phyloP scores from a whole-genome alignment of 2,113 vertebrate genomes.

The Laticauda laticaudata region DNA sequence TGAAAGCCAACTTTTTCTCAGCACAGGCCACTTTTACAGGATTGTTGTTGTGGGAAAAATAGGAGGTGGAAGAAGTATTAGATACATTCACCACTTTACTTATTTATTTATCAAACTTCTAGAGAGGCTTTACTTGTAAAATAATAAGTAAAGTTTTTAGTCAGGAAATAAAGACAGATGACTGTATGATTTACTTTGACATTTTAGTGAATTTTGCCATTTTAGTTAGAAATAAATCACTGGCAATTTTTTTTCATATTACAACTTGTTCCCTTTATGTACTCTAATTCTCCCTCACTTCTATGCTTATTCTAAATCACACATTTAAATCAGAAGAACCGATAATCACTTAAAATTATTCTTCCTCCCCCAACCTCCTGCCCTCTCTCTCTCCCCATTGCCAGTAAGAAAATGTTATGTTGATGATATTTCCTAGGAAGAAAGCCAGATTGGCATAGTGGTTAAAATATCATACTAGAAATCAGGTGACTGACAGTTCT shows the following conservation, averaged over 20 bases:
- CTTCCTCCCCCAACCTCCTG: background rate
- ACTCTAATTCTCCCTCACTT: background rate
- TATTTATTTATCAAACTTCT: background rate
- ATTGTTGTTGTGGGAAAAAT: background rate
- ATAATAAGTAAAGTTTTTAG: background rate
- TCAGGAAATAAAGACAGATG: background rate
- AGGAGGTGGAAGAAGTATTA: background rate
- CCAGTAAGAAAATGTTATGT: background rate
- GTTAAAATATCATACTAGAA: background rate
- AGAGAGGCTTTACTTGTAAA: background rate
- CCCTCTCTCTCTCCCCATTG: background rate
- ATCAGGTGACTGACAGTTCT: background rate
- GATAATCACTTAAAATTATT: background rate
- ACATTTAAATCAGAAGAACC: background rate
- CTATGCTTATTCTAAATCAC: background rate
- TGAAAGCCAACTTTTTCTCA: background rate
- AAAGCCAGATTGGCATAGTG: background rate
- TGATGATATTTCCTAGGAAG: background rate
- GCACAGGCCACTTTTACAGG: background rate
- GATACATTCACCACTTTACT: background rate
- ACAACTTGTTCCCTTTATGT: background rate
- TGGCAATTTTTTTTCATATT: background rate
- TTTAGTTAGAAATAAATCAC: background rate
- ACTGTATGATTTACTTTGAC: background rate
- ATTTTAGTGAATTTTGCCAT: background rate